Evolutionary conservation across 2,888 invertebrate species (phyloP).

Genomic region (Acanthococcus lagerstroemiae): DNA sequence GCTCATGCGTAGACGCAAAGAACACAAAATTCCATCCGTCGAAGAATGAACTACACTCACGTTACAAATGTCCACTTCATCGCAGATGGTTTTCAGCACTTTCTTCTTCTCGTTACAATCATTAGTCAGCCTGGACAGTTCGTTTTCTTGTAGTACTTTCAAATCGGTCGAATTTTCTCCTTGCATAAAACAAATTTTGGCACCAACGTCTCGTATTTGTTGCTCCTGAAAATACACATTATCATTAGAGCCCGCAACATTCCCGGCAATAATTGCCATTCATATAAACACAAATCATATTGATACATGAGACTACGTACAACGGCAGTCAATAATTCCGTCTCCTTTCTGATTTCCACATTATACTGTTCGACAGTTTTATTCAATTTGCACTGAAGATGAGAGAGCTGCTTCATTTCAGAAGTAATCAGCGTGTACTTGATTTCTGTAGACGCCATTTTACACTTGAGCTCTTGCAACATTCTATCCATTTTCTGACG

Average conservation of each 20-base stretch:
- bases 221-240: neutral
- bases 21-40: too few relatives aligned
- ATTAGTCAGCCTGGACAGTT: neutral
- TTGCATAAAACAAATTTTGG: neutral
- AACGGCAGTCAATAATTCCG: neutral
- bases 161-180: constrained; percentile 3
- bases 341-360: neutral
- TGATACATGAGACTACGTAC: neutral
- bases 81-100: neutral
- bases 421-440: neutral
- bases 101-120: neutral
- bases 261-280: neutral
- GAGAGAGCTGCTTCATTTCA: neutral
- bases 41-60: neutral
- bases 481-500: neutral
- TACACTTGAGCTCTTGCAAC: neutral
- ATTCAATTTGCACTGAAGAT: neutral
- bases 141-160: neutral
- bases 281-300: neutral
- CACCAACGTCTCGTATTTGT: neutral
- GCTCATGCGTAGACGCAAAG: too few relatives aligned
- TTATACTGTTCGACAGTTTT: neutral
- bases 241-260: neutral
- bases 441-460: neutral
- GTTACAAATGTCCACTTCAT: neutral